A percentile compares a stretch with the other conserved stretches of the same genome.
Conservation (phyloP, 2,888 invertebrate species). For the Periphyllus acericola region DNA sequence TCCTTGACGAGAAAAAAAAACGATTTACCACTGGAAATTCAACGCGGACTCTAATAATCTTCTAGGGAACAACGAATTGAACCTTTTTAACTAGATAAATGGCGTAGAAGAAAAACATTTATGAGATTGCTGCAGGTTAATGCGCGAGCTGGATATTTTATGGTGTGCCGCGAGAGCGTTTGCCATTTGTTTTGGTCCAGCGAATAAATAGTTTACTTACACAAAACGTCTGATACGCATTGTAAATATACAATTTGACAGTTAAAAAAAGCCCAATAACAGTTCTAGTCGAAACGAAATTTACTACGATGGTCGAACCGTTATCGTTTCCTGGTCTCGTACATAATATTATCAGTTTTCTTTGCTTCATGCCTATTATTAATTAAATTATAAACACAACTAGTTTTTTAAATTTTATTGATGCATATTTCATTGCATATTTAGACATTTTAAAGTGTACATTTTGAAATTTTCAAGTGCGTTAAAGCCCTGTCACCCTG, state of each 20-base stretch:
- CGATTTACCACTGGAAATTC: background rate
- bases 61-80: background rate
- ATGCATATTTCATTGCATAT: no score
- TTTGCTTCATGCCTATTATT: no score
- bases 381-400: no score
- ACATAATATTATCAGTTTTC: no score
- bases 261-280: background rate
- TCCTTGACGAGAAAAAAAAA: background rate
- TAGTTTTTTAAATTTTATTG: no score
- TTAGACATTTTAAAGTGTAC: no score
- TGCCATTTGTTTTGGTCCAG: background rate
- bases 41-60: background rate
- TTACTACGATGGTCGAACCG: background rate
- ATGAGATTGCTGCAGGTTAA: background rate
- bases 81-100: background rate
- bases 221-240: background rate
- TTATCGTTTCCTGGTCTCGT: background rate
- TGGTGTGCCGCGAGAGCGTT: background rate
- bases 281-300: background rate
- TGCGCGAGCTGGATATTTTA: background rate
- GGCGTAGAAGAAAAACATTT: background rate
- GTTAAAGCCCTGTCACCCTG: no score
- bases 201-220: background rate
- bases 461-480: no score
- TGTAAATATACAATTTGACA: background rate